phyloP scores from a whole-genome alignment of 2,113 vertebrate genomes.

The Syngnathoides biaculeatus region DNA sequence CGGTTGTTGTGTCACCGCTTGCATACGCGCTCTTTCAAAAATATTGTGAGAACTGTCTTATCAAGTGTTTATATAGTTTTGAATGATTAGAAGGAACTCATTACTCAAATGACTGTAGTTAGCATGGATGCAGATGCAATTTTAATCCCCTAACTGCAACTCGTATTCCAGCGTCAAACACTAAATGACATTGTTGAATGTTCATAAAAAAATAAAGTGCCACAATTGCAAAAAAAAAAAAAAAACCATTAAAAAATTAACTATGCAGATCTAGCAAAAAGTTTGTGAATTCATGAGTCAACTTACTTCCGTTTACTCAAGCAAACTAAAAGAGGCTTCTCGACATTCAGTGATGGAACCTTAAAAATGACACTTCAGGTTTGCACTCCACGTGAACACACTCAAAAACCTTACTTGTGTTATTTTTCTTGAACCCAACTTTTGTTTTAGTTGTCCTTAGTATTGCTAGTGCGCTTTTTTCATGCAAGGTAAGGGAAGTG shows the following conservation, averaged over 20 bases:
- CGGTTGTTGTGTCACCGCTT: too few relatives aligned
- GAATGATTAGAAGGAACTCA: background rate
- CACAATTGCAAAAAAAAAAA: too few relatives aligned
- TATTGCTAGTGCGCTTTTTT: constrained; percentile 10
- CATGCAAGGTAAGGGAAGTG: constrained; percentile 44
- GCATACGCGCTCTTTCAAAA: too few relatives aligned
- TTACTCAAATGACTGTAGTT: background rate
- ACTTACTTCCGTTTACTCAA: constrained; percentile 1
- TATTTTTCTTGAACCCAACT: constrained; percentile 19
- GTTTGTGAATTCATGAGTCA: constrained; percentile 2
- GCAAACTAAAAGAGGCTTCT: background rate
- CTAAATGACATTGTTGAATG: background rate
- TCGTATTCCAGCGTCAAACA: background rate
- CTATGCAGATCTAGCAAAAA: background rate
- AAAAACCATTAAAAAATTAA: too few relatives aligned
- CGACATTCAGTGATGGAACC: background rate
- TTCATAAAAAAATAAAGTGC: background rate
- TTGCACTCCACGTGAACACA: constrained; percentile 18
- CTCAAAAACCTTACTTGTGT: constrained; percentile 15
- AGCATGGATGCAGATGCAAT: background rate
- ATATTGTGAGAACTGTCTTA: too few relatives aligned
- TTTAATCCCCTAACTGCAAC: background rate
- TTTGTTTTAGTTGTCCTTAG: constrained; percentile 19
- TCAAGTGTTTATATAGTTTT: background rate
- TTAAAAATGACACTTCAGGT: constrained; percentile 3